These are phyloP conservation scores for Balearica regulorum DNA, from an alignment of 2,797 vertebrate species.

Conservation along the genomic window DNA sequence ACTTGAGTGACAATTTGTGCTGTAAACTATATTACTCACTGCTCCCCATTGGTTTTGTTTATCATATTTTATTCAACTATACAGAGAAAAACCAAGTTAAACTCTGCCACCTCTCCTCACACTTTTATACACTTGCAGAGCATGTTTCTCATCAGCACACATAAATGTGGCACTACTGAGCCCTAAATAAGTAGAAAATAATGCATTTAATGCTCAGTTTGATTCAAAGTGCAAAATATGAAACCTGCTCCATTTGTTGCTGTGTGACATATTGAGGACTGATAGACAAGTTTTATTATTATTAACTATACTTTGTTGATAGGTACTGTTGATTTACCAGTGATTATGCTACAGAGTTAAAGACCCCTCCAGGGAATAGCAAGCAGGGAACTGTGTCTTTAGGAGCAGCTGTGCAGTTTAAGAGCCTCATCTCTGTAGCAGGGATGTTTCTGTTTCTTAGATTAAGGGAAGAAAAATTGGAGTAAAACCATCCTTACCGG, in stretches of 20 bases:
- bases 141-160: background rate
- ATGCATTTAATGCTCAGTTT: constrained; percentile 22
- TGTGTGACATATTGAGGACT: background rate
- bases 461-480: background rate
- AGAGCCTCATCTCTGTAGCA: background rate
- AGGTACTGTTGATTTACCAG: background rate
- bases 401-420: background rate
- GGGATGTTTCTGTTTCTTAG: background rate
- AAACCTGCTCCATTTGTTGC: background rate
- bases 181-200: constrained; percentile 23
- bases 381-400: background rate
- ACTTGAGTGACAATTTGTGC: background rate
- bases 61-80: background rate
- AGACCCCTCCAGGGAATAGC: background rate
- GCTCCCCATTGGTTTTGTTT: background rate
- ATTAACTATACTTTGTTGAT: background rate
- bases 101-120: background rate
- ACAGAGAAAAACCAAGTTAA: background rate
- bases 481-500: background rate
- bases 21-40: background rate
- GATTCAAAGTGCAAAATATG: background rate
- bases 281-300: background rate
- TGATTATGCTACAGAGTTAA: background rate
- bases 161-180: background rate
- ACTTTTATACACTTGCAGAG: background rate